These are phyloP conservation scores for Bombus difficillimus DNA, from an alignment of 1,140 invertebrate genomes.

Conservation along the genomic window DNA sequence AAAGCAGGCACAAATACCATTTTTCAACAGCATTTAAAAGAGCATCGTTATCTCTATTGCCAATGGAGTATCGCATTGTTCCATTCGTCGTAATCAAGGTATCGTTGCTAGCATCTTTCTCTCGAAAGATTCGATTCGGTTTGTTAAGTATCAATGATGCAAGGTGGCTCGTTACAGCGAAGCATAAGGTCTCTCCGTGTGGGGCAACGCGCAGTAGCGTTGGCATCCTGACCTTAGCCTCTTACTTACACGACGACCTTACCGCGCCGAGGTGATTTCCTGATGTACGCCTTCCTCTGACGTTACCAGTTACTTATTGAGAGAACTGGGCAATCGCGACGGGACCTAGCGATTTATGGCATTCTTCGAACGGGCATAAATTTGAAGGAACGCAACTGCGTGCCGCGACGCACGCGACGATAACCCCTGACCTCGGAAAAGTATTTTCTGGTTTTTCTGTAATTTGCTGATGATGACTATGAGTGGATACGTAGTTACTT, in stretches of 20 bases:
- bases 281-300: conserved; percentile 51
- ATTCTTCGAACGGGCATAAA: conserved; percentile 42
- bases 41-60: too few species aligned
- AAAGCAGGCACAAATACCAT: too few species aligned
- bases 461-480: neutral
- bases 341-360: conserved; percentile 27
- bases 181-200: conserved; percentile 39
- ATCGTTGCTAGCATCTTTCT: neutral
- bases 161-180: conserved; percentile 8
- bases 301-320: conserved; percentile 54
- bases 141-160: neutral
- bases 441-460: neutral
- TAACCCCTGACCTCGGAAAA: neutral
- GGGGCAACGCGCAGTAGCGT: conserved; percentile 57
- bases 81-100: neutral
- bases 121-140: neutral
- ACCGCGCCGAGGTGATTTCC: conserved; percentile 60
- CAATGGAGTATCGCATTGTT: neutral
- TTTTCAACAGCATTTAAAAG: too few species aligned
- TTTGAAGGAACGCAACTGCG: conserved; percentile 5
- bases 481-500: neutral
- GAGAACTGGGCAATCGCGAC: conserved; percentile 47
- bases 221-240: conserved; percentile 58
- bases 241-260: conserved; percentile 57
- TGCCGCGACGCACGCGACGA: conserved; percentile 3